Evolutionary conservation across 2,888 invertebrate genomes (phyloP).

Genomic region (Ennomos erosarius): DNA sequence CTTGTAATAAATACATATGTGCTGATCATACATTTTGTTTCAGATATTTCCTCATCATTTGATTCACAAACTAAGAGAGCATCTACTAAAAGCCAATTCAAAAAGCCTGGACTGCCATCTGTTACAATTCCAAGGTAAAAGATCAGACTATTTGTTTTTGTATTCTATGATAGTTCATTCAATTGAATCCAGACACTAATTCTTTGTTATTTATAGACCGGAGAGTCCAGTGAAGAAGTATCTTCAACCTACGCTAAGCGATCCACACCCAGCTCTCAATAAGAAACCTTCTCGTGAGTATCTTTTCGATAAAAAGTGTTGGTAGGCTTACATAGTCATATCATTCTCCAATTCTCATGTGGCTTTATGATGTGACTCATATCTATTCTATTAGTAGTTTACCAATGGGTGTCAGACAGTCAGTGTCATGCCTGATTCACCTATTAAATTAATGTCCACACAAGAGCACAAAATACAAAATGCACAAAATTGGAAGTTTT

Average conservation of each 20-base stretch:
- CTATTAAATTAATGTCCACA: no score
- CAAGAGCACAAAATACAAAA: no score
- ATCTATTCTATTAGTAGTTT: no score
- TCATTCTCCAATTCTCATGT: neutral
- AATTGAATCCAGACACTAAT: no score
- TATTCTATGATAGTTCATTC: no score
- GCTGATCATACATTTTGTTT: constrained; percentile 10
- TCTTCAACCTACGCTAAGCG: constrained; percentile 92
- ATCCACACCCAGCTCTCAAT: constrained; percentile 86
- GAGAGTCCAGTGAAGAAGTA: constrained; percentile 93
- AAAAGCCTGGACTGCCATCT: constrained; percentile 70
- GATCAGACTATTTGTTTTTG: no score
- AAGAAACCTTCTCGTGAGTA: constrained; percentile 87
- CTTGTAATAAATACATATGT: neutral
- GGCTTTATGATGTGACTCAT: no score
- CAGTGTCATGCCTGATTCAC: no score
- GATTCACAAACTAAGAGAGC: constrained; percentile 74
- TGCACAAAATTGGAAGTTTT: no score
- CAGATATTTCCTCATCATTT: constrained; percentile 72
- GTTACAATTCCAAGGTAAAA: constrained; percentile 72
- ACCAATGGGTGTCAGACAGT: no score
- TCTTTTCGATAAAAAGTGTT: neutral
- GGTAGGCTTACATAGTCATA: neutral
- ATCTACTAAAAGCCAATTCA: constrained; percentile 73
- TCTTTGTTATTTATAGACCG: constrained; percentile 81